Base-by-base conservation (phyloP, 2,888 invertebrate species). In the Zhuqinia jingwanae region DNA sequence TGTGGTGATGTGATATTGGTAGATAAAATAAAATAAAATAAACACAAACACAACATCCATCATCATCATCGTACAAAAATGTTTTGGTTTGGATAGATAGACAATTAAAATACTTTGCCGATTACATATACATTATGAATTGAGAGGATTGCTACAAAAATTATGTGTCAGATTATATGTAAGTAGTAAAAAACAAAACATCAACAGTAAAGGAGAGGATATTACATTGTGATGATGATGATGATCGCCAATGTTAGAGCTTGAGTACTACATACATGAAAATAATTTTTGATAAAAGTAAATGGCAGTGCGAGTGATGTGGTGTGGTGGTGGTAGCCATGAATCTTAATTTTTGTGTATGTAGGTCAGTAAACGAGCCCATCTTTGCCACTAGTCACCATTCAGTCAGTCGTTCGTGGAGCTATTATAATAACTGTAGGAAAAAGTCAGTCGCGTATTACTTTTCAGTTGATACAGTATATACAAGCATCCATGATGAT, bases 281-380 rank as follows among this genome's bases (percentile, higher is more conserved):
- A 8, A 47, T 47, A 50, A 47, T 47, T 70, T 47, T 47, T 70
- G 56, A 56, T 30, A 36, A 36, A 58, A 58, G 56, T 76, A 76
- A 76, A 42, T 76, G 58, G 75, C 36, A 60, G 60, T 42, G 10
- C 11, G 15, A 17, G 68, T 65, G 65, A 22, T 65, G n/a, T n/a
- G 17, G 36, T 17, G 25, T 60, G 3, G 36, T 36, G 36, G 70
- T 20, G 42, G 76, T 76, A 76, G 53, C 73, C 79, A 80, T 68
- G 82, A 75, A 83, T 63, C 76, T 75, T 30, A 83, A 82, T 81
- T 75, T 83, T 75, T 76, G 65, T 65, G 75, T 76, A 83, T 83
- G 75, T 83, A 83, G 82, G 82, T 83, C 82, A 83, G 82, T 83
- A 83, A 83, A 83, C 82, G 76, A 83, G 82, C 82, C 76, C 82